Base-by-base conservation (phyloP, 2,797 vertebrate genomes). In the Valencia hispanica region DNA sequence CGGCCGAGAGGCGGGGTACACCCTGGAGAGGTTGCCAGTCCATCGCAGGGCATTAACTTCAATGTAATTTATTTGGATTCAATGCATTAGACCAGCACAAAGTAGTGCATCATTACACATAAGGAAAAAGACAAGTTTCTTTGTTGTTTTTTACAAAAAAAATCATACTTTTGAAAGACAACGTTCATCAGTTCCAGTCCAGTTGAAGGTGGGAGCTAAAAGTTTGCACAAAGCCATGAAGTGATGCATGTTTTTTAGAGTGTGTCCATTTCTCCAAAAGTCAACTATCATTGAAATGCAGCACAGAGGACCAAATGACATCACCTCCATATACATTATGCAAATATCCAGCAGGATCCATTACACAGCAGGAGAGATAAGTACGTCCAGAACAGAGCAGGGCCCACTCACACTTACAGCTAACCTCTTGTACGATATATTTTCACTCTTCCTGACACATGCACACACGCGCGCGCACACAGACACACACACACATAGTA, bases 311-410 rank as follows among this genome's bases (percentile, higher is more conserved):
- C 86, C 81, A 83, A 70, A 86, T 86, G 87, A 89, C 91, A 86
- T 90, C 89, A 90, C 83, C 85, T 83, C 82, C 89, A 90, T 22
- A 63, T 91, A 89, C 77, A 81, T 80, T 88, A 93, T 93, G 93
- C 90, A 92, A 94, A 94, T 93, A 85, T 82, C 66, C 80, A 68
- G 82, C 4, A 75, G 85, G 82, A 91, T 93, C 88, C 93, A 94
- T 94, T 94, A 91, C 90, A 78, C 80, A 84, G 88, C 81, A 84
- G 79, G 72, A 72, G 84, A 91, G 90, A 91, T 88, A 81, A 93
- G 90, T 85, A 75, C 86, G 91, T 92, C 91, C 93, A 91, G 91
- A 91, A 87, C 84, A 25, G 90, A 94, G 91, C 88, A 91, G 84
- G 87, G 90, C 90, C 89, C 92, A 93, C 91, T 91, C 92, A 91